These are phyloP conservation scores for Hanleya hanleyi DNA, from an alignment of 2,888 invertebrate genomes.

Conservation along the genomic window DNA sequence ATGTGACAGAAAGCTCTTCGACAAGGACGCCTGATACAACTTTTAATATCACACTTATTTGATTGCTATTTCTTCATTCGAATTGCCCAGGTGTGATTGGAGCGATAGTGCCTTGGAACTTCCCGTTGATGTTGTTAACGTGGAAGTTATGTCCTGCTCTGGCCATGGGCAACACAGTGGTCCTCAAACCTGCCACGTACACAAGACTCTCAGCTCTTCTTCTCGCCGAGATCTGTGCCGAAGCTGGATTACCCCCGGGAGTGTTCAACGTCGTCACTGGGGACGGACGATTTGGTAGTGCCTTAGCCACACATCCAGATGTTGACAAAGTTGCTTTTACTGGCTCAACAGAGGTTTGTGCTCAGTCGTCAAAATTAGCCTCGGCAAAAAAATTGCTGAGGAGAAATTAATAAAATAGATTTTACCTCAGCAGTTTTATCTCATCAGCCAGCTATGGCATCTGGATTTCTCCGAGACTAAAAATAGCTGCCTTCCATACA, in stretches of 20 bases:
- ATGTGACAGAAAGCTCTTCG: too few relatives aligned
- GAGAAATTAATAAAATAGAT: too few relatives aligned
- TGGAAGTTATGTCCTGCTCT: constrained; percentile 75
- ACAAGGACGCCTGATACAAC: too few relatives aligned
- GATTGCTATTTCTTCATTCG: too few relatives aligned
- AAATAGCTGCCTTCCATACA: too few relatives aligned
- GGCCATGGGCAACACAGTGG: constrained; percentile 76
- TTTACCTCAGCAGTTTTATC: too few relatives aligned
- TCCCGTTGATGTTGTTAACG: constrained; percentile 75
- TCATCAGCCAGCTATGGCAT: too few relatives aligned
- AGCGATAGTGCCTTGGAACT: constrained; percentile 74
- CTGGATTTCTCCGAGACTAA: too few relatives aligned
- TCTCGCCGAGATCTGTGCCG: constrained; percentile 75
- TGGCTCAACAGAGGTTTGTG: constrained; percentile 72
- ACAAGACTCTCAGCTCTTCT: constrained; percentile 73
- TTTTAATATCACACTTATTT: too few relatives aligned
- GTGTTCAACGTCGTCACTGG: constrained; percentile 75
- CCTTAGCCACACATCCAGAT: constrained; percentile 66
- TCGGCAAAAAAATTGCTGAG: too few relatives aligned
- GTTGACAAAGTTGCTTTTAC: constrained; percentile 74
- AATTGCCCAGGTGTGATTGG: constrained; percentile 75
- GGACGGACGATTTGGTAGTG: constrained; percentile 66
- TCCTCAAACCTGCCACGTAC: constrained; percentile 74
- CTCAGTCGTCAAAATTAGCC: too few relatives aligned
- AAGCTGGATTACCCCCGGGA: constrained; percentile 75